Evolutionary conservation across 2,888 invertebrate species (phyloP), one percentile per base, ranked within the genome.

Genomic region (Dione vanillae): DNA sequence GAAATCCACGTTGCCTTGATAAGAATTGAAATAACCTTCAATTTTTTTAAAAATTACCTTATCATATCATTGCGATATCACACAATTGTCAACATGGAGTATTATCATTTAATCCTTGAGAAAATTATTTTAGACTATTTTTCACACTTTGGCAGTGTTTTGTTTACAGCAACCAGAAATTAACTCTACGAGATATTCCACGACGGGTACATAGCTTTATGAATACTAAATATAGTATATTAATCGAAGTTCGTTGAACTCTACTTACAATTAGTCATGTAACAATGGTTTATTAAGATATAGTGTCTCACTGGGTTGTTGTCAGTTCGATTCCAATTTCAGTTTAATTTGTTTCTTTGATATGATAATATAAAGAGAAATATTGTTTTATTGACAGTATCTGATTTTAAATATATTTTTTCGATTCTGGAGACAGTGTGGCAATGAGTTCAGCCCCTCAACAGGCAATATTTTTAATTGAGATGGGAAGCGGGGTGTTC

Each of bases 221-320:
- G 54, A 35, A 54, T 54, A 43, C 20, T 12, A 19, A 59, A 59
- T 20, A 19, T 59, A 20, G 43, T 59, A 20, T 41, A 59, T 43
- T 37, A 59, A 59, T 41, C 20, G 14, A 20, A 59, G 41, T 43
- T 59, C 20, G 43, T 41, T 41, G 58, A 59, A 59, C 58, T 20
- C 41, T 19, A 16, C 37, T 14, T n/a, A 58, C 8, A 27, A 27
- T 27, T 27, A 27, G 27, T 59, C 58, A 19, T 41, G 41, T 41
- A 14, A 27, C 20, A 59, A 43, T 59, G 20, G 43, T 59, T 19
- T 11, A 19, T 49, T 5, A 11, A 11, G 16, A 10, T 37, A 8
- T 10, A 10, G 16, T 49, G 49, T 19, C 49, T 19, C 5, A 19
- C 19, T 19, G 19, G 11, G 0, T 49, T 1, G 11, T 19, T 49